These are phyloP conservation scores for Triplophysa bombifrons DNA, from an alignment of 2,797 vertebrate genomes.

Conservation along the genomic window DNA sequence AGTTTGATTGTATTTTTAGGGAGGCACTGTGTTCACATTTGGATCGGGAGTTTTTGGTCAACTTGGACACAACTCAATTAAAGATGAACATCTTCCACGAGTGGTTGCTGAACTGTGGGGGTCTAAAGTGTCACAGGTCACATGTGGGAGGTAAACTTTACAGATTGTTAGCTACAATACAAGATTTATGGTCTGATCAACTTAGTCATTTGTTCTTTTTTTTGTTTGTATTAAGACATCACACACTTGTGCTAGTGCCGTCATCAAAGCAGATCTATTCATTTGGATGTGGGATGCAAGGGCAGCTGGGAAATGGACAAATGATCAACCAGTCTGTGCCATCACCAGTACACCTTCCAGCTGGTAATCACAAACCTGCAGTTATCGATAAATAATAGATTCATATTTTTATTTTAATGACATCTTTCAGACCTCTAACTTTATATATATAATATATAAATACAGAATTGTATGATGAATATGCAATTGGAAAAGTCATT, in stretches of 20 bases:
- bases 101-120: constrained; percentile 79
- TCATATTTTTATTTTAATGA: neutral
- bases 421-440: neutral
- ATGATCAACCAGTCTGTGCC: constrained; percentile 71
- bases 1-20: constrained; percentile 64
- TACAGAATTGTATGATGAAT: constrained; percentile 41
- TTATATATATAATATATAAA: neutral
- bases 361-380: constrained; percentile 47
- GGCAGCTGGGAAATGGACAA: constrained; percentile 71
- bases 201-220: neutral
- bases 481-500: constrained; percentile 52
- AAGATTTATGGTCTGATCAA: neutral
- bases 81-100: constrained; percentile 74
- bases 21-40: constrained; percentile 82
- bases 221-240: constrained; percentile 64
- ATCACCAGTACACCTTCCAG: constrained; percentile 67
- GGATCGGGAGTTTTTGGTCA: constrained; percentile 83
- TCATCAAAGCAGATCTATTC: constrained; percentile 75
- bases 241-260: constrained; percentile 76
- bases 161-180: too few species aligned
- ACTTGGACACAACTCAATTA: constrained; percentile 84
- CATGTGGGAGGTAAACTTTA: constrained; percentile 80
- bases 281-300: constrained; percentile 77
- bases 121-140: constrained; percentile 73
- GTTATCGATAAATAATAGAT: neutral